A percentile compares a stretch with the other conserved stretches of the same genome.
Evolutionary conservation across 2,113 vertebrate genomes (phyloP).

Genomic region (Catharus minimus): DNA sequence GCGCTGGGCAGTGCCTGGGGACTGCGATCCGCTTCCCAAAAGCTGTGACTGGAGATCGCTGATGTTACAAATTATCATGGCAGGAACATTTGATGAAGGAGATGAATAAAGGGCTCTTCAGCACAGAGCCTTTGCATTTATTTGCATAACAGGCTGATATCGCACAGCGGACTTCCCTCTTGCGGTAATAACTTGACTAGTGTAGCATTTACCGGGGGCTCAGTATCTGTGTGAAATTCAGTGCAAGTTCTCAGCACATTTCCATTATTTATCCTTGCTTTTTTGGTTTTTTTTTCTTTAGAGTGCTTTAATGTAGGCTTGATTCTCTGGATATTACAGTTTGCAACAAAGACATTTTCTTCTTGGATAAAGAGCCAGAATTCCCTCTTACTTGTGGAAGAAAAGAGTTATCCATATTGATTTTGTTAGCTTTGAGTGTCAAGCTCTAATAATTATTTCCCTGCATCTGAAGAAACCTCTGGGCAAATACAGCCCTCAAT

Average conservation of each 20-base stretch:
- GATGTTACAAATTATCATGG: not conserved
- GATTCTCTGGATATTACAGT: not conserved
- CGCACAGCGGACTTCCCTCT: not conserved
- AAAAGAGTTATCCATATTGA: conserved; percentile 45
- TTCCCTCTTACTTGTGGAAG: not conserved
- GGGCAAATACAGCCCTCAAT: conserved; percentile 24
- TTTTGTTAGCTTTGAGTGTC: conserved; percentile 24
- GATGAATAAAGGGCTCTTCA: not conserved
- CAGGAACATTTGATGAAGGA: not conserved
- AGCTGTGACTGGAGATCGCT: not conserved
- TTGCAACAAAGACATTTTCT: not conserved
- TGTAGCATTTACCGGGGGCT: not conserved
- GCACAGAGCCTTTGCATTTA: not conserved
- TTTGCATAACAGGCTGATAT: not conserved
- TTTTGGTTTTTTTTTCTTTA: not conserved
- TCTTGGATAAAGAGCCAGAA: not conserved
- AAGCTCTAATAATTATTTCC: conserved; percentile 55
- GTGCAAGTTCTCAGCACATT: not conserved
- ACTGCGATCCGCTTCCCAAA: not conserved
- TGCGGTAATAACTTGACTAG: not conserved
- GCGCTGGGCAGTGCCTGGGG: accelerated
- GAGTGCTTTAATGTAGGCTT: not conserved
- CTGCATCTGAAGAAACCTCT: conserved; percentile 44
- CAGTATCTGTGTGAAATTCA: not conserved
- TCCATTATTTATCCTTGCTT: not conserved